phyloP scores from a whole-genome alignment of 2,888 invertebrate species.

The Cybosia mesomella region DNA sequence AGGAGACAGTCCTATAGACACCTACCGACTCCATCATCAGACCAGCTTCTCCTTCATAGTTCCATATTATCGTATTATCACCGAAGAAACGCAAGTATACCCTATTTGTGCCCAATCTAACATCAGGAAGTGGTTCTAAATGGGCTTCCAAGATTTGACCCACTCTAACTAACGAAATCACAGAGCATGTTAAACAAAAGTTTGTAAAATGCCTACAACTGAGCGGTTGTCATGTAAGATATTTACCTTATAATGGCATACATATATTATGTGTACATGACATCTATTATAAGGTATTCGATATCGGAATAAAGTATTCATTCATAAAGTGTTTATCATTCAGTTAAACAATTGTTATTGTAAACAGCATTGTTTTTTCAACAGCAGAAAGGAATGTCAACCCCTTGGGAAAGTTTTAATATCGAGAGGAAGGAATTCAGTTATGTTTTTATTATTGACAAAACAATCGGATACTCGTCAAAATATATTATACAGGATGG shows the following conservation, averaged over 20 bases:
- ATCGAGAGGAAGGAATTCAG: neutral
- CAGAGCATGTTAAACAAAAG: too few species aligned
- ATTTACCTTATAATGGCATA: neutral
- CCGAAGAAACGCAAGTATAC: too few species aligned
- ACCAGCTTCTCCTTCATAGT: too few species aligned
- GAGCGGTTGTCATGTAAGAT: neutral
- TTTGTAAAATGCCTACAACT: neutral
- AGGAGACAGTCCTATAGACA: too few species aligned
- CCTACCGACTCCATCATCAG: too few species aligned
- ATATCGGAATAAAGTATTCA: neutral
- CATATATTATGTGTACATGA: neutral
- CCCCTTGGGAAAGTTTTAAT: neutral
- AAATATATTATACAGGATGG: neutral
- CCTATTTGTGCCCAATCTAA: too few species aligned
- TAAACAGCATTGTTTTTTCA: slow-evolving; percentile 16
- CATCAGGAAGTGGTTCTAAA: too few species aligned
- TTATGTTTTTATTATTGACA: slow-evolving; percentile 8
- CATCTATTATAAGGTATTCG: neutral
- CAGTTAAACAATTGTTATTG: neutral
- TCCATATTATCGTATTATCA: too few species aligned
- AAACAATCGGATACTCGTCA: neutral
- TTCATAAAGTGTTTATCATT: neutral
- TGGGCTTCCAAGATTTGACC: too few species aligned
- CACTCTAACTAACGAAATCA: too few species aligned
- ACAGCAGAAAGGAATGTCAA: slow-evolving; percentile 8